A percentile compares a stretch with the other conserved stretches of the same genome.
Evolutionary conservation across 2,888 invertebrate genomes (phyloP).

Genomic region (Sussaba pulchella): DNA sequence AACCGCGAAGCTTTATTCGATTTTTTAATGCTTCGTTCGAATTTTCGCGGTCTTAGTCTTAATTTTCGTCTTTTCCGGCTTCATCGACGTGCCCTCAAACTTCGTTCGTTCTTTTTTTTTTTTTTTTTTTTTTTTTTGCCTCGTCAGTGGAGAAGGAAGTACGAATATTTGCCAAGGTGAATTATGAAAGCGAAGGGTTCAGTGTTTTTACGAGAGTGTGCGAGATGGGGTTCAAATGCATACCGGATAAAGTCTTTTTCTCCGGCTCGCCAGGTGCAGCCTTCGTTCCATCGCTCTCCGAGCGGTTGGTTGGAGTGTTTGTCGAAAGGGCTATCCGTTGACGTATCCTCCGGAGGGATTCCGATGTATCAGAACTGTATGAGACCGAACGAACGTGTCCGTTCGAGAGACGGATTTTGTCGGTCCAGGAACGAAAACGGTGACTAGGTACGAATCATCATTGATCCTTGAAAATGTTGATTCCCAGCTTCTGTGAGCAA

Average conservation of each 20-base stretch:
- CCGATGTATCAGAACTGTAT: constrained; percentile 9
- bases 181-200: not conserved
- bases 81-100: not conserved
- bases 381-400: constrained; percentile 11
- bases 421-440: constrained; percentile 6
- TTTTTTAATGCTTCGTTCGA: constrained; percentile 1
- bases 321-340: constrained; percentile 35
- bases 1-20: not conserved
- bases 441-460: constrained; percentile 55
- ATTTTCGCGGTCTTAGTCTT: constrained; percentile 10
- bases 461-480: constrained; percentile 5
- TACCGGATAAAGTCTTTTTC: constrained; percentile 65
- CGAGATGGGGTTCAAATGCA: constrained; percentile 30
- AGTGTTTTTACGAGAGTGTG: too few relatives aligned
- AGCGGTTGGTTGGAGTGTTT: constrained; percentile 47
- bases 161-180: not conserved
- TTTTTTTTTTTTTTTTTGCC: not conserved
- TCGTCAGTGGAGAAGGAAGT: not conserved
- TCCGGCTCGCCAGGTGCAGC: constrained; percentile 59
- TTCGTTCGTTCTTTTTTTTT: not conserved
- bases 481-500: constrained; percentile 43
- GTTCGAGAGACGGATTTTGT: not conserved
- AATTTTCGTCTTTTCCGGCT: constrained; percentile 3
- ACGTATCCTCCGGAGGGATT: constrained; percentile 30
- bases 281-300: constrained; percentile 64